Base-by-base conservation (phyloP, 2,888 invertebrate species). In the Drosophila borborema region DNA sequence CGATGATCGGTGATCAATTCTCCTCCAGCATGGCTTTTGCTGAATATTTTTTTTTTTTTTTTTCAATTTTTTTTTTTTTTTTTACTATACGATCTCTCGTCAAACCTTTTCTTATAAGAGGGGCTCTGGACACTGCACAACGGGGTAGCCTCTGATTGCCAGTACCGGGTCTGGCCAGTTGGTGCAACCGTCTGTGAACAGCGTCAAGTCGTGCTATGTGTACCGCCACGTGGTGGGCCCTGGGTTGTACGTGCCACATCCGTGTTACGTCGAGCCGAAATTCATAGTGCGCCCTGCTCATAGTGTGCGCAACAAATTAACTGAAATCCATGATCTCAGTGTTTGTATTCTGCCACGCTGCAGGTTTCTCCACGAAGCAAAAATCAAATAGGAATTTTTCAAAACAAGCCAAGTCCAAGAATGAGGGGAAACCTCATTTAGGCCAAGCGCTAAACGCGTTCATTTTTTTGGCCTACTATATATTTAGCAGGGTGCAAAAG, bases 141-240 rank as follows among this genome's bases (percentile, higher is more conserved):
- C 91, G 91, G 91, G 91, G 91, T 91, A 91, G 91, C 91, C 92
- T 78, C 90, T 91, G 91, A 92, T 81, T 82, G 91, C 80, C 88
- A 91, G 91, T 84, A 91, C 91, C 76, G 73, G 91, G 92, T 81
- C 92, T 91, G 91, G 84, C 91, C 91, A 91, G 91, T 89, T 75
- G 92, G 91, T 92, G 92, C 85, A 92, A 91, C 92, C 91, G 92
- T 91, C 71, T 92, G 91, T 91, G 92, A 91, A 91, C 91, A 90
- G 80, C 82, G 81, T 84, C 91, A 91, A 91, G 91, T 74, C 91
- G 91, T 91, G 86, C 92, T 91, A 91, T 92, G 91, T 91, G 81
- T 89, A 91, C 91, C 91, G 91, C 91, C 91, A 90, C 86, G 91
- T 83, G 91, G 91, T 91, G 91, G 91, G 91, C 91, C 92, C 91